Evolutionary conservation across 2,797 vertebrate species (phyloP).

Genomic region (Bufotes viridis): DNA sequence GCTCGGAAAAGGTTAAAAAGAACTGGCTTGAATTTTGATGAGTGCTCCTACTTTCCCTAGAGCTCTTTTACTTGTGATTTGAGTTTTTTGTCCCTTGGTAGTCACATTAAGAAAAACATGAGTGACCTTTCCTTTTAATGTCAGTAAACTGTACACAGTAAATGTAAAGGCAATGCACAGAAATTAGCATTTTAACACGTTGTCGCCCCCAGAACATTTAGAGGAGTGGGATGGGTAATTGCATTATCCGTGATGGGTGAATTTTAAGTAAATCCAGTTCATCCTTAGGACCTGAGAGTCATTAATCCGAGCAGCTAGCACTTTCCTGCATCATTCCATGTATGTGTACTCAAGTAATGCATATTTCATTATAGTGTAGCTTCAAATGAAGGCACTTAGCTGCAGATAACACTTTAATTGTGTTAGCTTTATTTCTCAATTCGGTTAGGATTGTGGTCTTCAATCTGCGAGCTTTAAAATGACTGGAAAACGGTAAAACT

Average conservation of each 20-base stretch:
- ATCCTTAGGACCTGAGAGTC: constrained; percentile 15
- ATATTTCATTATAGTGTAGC: constrained; percentile 54
- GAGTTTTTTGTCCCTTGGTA: constrained; percentile 30
- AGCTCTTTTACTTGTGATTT: constrained; percentile 24
- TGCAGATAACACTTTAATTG: constrained; percentile 41
- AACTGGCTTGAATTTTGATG: constrained; percentile 50
- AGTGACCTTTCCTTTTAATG: constrained; percentile 59
- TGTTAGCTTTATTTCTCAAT: constrained; percentile 28
- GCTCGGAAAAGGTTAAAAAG: constrained; percentile 44
- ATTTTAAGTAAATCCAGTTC: constrained; percentile 17
- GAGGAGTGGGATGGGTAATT: constrained; percentile 15
- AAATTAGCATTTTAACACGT: constrained; percentile 51
- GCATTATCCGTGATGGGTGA: constrained; percentile 31
- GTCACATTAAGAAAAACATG: constrained; percentile 54
- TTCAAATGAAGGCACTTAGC: constrained; percentile 37
- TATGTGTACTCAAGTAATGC: constrained; percentile 29
- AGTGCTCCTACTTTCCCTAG: constrained; percentile 38
- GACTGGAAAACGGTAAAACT: constrained; percentile 15
- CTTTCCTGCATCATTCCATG: constrained; percentile 25
- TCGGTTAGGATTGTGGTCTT: neutral
- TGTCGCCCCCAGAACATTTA: neutral
- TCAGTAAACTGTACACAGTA: constrained; percentile 49
- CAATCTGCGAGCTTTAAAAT: constrained; percentile 19
- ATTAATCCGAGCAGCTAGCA: constrained; percentile 37
- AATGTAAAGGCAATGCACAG: constrained; percentile 26